These are phyloP conservation scores for Lagria hirta DNA, from an alignment of 2,888 invertebrate species.

Conservation along the genomic window DNA sequence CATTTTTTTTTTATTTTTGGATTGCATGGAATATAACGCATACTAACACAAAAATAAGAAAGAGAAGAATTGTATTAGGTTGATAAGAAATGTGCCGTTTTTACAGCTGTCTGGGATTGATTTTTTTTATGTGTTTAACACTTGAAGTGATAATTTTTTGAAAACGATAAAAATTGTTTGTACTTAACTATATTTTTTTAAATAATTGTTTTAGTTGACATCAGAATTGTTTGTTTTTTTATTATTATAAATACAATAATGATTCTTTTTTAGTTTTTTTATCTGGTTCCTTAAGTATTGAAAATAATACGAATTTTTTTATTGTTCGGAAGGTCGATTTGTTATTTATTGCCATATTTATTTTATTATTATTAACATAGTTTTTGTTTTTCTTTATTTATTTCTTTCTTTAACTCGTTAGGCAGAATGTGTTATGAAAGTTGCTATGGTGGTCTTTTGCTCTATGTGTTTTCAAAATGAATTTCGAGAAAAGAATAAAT, in stretches of 20 bases:
- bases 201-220: slow-evolving; percentile 24
- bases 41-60: slow-evolving; percentile 18
- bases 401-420: slow-evolving; percentile 18
- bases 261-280: slow-evolving; percentile 27
- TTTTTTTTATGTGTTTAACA: slow-evolving; percentile 22
- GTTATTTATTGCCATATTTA: no score
- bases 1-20: slow-evolving; percentile 15
- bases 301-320: no score
- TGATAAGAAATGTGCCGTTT: slow-evolving; percentile 18
- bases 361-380: no score
- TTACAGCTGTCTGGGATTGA: slow-evolving; percentile 10
- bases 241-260: slow-evolving; percentile 24
- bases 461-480: slow-evolving; percentile 28
- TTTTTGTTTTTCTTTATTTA: slow-evolving; percentile 27
- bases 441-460: slow-evolving; percentile 26
- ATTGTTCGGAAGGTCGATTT: no score
- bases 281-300: no score
- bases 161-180: slow-evolving; percentile 21
- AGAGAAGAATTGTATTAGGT: slow-evolving; percentile 10
- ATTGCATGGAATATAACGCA: slow-evolving; percentile 11
- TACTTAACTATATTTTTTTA: slow-evolving; percentile 26
- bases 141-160: slow-evolving; percentile 19
- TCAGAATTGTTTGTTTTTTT: slow-evolving; percentile 15
- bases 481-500: slow-evolving; percentile 22
- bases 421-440: slow-evolving; percentile 23